Conservation (phyloP, 2,888 invertebrate genomes). For the Acanthosepion esculentum region DNA sequence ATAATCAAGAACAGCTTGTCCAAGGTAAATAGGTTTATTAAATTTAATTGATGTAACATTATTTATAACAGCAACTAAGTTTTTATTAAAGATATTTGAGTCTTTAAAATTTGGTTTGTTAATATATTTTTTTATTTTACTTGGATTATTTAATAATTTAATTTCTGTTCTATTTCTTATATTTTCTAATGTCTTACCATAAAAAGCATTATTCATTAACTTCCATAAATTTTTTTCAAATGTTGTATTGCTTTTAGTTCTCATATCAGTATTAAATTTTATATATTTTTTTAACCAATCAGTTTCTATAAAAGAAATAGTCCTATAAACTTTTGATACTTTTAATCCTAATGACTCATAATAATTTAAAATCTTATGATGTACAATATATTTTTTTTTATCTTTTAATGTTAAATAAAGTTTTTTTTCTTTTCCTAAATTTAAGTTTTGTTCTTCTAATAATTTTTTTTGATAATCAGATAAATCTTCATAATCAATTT, state of each 20-base stretch:
- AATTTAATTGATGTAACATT: background rate
- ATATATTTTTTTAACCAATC: slow-evolving; percentile 70
- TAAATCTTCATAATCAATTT: background rate
- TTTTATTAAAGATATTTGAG: background rate
- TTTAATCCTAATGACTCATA: slow-evolving; percentile 60
- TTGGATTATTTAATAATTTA: background rate
- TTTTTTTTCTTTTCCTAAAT: slow-evolving; percentile 49
- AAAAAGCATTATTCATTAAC: slow-evolving; percentile 71
- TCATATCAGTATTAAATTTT: slow-evolving; percentile 56
- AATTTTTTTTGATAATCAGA: background rate
- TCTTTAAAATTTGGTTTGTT: background rate
- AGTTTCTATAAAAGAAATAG: slow-evolving; percentile 63
- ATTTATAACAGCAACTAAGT: background rate
- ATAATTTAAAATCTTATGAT: slow-evolving; percentile 65
- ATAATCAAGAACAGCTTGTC: slow-evolving; percentile 37
- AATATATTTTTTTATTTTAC: background rate
- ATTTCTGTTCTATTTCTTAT: background rate
- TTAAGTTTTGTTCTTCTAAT: background rate
- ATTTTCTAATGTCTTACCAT: slow-evolving; percentile 15
- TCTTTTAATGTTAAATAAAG: slow-evolving; percentile 50
- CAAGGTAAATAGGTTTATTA: slow-evolving; percentile 36
- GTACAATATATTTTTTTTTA: slow-evolving; percentile 63
- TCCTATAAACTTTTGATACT: slow-evolving; percentile 60
- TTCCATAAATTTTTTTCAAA: slow-evolving; percentile 74
- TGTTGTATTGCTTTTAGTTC: slow-evolving; percentile 56